Evolutionary conservation across 2,888 invertebrate genomes (phyloP).

Genomic region (Ichneumoninae sp.): DNA sequence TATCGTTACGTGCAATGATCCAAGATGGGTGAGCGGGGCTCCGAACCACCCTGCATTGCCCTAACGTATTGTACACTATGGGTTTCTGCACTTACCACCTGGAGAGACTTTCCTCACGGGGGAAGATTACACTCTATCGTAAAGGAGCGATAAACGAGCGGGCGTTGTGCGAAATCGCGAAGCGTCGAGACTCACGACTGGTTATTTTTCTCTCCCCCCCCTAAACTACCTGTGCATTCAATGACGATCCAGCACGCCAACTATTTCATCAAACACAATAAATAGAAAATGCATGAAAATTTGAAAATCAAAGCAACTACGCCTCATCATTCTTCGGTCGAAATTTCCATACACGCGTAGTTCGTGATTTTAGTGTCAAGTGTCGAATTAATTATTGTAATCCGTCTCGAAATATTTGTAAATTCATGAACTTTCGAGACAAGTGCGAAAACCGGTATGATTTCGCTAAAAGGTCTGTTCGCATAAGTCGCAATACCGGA

Average conservation of each 20-base stretch:
- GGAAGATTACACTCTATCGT: slow-evolving; percentile 53
- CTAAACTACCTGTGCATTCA: not conserved
- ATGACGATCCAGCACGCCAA: not conserved
- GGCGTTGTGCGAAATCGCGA: slow-evolving; percentile 4
- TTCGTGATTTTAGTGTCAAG: not conserved
- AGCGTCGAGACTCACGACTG: not conserved
- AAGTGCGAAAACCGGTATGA: not conserved
- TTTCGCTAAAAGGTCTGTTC: slow-evolving; percentile 30
- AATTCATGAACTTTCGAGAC: not conserved
- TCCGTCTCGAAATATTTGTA: not conserved
- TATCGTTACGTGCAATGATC: slow-evolving; percentile 60
- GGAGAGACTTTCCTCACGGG: slow-evolving; percentile 51
- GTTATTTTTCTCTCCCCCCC: not conserved
- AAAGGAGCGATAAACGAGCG: slow-evolving; percentile 49
- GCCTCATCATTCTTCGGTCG: not conserved
- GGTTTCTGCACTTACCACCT: not conserved
- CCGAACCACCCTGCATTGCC: not conserved
- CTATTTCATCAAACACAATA: not conserved
- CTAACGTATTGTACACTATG: slow-evolving; percentile 8
- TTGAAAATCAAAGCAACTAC: not conserved
- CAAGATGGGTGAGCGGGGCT: slow-evolving; percentile 56
- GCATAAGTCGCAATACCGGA: slow-evolving; percentile 24
- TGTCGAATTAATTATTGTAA: slow-evolving; percentile 1
- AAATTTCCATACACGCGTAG: not conserved
- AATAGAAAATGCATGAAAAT: not conserved